Evolutionary conservation across 2,797 vertebrate species (phyloP).

Genomic region (Trachops cirrhosus): DNA sequence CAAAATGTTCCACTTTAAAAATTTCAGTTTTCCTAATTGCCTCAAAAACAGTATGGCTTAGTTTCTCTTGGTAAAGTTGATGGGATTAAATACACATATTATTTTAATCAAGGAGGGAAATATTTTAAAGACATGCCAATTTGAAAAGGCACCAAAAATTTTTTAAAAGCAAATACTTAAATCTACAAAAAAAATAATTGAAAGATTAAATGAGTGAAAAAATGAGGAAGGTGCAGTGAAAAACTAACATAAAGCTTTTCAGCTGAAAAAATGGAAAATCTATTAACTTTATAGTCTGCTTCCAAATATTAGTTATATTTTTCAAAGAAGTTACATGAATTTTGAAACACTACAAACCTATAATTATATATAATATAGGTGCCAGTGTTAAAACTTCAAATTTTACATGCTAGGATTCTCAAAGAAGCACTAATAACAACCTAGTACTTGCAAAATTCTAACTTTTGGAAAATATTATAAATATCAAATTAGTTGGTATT

Average conservation of each 20-base stretch:
- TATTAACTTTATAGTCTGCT: background rate
- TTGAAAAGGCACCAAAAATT: background rate
- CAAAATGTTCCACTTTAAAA: conserved; percentile 7
- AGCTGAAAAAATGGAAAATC: conserved; percentile 1
- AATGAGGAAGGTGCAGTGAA: background rate
- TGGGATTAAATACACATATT: background rate
- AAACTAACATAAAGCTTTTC: conserved; percentile 18
- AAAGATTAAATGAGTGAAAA: background rate
- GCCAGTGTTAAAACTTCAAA: background rate
- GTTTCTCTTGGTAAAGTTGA: background rate
- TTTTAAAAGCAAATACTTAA: background rate
- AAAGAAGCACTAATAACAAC: background rate
- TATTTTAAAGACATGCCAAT: background rate
- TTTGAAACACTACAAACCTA: conserved; percentile 11
- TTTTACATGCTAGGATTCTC: background rate
- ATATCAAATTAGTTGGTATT: background rate
- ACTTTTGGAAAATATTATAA: background rate
- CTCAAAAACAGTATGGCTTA: background rate
- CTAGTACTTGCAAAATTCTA: background rate
- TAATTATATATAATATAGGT: background rate
- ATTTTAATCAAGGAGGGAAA: conserved; percentile 35
- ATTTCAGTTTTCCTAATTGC: conserved; percentile 4
- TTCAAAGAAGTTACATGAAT: background rate
- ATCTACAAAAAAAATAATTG: conserved; percentile 33
- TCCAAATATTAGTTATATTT: background rate